Conservation (phyloP, 2,113 vertebrate species). For the Procapra przewalskii region DNA sequence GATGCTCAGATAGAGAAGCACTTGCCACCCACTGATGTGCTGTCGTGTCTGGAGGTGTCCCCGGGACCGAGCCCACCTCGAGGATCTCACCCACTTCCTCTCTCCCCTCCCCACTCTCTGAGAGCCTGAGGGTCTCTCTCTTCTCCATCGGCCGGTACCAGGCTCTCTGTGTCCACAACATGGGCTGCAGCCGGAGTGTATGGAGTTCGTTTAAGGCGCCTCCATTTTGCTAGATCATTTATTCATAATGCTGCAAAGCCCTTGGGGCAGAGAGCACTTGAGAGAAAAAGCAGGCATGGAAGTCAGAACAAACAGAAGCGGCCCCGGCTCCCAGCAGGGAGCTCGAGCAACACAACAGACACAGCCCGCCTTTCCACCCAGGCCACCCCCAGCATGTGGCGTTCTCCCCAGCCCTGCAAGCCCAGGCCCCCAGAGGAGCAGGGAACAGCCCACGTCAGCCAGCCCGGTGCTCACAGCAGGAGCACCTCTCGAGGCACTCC, state of each 20-base stretch:
- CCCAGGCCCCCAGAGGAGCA: not conserved
- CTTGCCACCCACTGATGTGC: not conserved
- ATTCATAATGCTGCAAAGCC: not conserved
- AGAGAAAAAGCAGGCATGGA: constrained; percentile 13
- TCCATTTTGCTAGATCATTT: constrained; percentile 15
- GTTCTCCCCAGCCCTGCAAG: not conserved
- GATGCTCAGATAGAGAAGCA: not conserved
- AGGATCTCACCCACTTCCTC: not conserved
- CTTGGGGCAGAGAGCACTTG: constrained; percentile 28
- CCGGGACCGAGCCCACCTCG: not conserved
- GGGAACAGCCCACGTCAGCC: not conserved
- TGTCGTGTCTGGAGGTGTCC: not conserved
- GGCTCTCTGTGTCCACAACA: not conserved
- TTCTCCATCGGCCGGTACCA: fast-evolving
- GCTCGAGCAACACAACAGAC: not conserved
- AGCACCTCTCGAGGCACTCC: not conserved
- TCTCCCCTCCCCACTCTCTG: fast-evolving
- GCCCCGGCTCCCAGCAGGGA: not conserved
- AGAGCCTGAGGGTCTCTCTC: not conserved
- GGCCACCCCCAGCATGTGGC: not conserved
- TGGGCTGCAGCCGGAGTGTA: not conserved
- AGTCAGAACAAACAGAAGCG: constrained; percentile 24
- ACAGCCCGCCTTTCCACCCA: not conserved
- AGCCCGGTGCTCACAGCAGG: not conserved
- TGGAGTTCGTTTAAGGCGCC: not conserved